Evolutionary conservation across 2,113 vertebrate species (phyloP), one percentile per base, ranked within the genome.

Genomic region (Hippocampus zosterae): DNA sequence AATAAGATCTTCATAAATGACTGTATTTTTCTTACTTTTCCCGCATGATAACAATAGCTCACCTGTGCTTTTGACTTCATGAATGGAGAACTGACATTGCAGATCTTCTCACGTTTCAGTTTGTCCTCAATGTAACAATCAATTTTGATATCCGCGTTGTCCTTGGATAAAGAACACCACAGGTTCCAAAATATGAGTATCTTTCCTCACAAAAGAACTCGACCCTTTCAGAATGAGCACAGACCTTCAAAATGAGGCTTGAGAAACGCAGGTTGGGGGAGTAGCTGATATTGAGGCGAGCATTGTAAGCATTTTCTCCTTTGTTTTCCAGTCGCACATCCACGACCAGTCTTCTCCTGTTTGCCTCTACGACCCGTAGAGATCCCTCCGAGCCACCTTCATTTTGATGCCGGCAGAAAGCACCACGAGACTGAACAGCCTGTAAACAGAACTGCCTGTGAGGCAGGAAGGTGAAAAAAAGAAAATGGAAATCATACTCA

Each of bases 31-130:
- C 42, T 44, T 44, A 44, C 13, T 44, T 3, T 13, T 44, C 42
- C 3, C n/a, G 8, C 21, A 23, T 10, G 1, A 5, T 9, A 4
- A 55, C 16, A 29, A 59, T 41, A 40, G 16, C 80, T 88, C 71
- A 98, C 97, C 95, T 96, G 96, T 72, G 92, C 85, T 81, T 94
- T 97, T 77, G 95, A 94, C 44, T 93, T 92, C 93, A 98, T 96
- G 83, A 98, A 98, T 0, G 97, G 97, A 67, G 94, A 92, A 74
- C 96, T 98, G 81, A 98, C 89, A 0, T 98, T 96, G 86, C 96
- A 98, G 73, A 92, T 77, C 81, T 90, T 94, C 85, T 89, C 92
- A 76, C 88, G 81, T 68, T 86, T 92, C 40, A 87, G 77, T 29
- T 76, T 90, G 27, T 94, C 91, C 2, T 93, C 93, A 0, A 66